Percentiles rank a stretch among this genome's conserved stretches.
Evolutionary conservation across 1,140 invertebrate genomes (phyloP).

Genomic region (Parapsyche elsis): DNA sequence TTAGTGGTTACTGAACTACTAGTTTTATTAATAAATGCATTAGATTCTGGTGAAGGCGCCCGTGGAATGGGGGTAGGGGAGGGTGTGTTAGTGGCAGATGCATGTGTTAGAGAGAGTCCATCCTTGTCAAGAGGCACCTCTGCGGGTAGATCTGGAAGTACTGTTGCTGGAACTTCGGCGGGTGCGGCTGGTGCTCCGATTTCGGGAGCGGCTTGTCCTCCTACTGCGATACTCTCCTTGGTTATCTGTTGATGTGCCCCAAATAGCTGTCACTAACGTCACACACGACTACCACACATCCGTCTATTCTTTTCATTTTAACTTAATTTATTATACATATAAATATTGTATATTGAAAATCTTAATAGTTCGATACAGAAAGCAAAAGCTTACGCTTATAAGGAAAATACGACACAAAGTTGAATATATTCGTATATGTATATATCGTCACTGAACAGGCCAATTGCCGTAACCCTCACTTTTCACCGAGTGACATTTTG

Average conservation of each 20-base stretch:
- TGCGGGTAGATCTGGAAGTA: slow-evolving; percentile 56
- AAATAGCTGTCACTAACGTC: slow-evolving; percentile 55
- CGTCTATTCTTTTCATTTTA: not conserved
- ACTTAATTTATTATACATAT: slow-evolving; percentile 24
- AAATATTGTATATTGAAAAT: too few species aligned
- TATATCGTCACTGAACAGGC: too few species aligned
- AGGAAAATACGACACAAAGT: not conserved
- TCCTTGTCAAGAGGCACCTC: slow-evolving; percentile 54
- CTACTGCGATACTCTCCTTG: slow-evolving; percentile 69
- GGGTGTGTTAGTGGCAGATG: slow-evolving; percentile 56
- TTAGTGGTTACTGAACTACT: slow-evolving; percentile 54
- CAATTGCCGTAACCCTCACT: too few species aligned
- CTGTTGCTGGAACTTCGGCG: slow-evolving; percentile 59
- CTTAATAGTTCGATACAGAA: slow-evolving; percentile 39
- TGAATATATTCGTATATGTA: not conserved
- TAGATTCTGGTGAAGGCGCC: slow-evolving; percentile 59
- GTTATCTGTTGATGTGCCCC: slow-evolving; percentile 68
- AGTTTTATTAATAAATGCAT: slow-evolving; percentile 58
- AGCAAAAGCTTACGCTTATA: slow-evolving; percentile 45
- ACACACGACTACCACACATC: slow-evolving; percentile 49
- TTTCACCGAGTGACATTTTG: too few species aligned
- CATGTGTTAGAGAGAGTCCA: slow-evolving; percentile 53
- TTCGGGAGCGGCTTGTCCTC: slow-evolving; percentile 55
- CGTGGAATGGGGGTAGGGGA: slow-evolving; percentile 54
- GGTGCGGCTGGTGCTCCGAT: slow-evolving; percentile 54